Evolutionary conservation across 2,888 invertebrate genomes (phyloP), one percentile per base, ranked within the genome.

Genomic region (Yponomeuta evonymella): DNA sequence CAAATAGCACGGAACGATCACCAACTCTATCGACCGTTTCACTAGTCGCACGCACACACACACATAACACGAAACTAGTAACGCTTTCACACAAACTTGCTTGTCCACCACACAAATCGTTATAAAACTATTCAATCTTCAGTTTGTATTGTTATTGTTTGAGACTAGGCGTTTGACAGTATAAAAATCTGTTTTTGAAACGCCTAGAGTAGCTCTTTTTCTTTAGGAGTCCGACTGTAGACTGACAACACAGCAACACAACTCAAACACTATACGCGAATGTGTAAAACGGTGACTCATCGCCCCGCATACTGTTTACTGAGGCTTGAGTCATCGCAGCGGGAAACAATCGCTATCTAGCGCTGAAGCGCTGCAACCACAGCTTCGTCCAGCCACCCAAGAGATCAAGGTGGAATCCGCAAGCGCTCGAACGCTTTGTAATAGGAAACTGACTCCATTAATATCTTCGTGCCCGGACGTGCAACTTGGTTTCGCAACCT

Each of bases 241-340:
- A 92, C 92, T 92, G 91, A 92, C 92, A 91, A 91, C 90, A 90
- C 68, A 68, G 68, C 68, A 68, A 68, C 68, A 68, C 86, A 81
- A 88, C 88, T 90, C 89, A 86, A 92, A 90, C 89, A 90, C 91
- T 90, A 87, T 88, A 91, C 92, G 91, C 92, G 90, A 92, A 91
- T 92, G 92, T 92, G 92, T 92, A 91, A 91, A 92, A 90, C 87
- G 90, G 92, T 92, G 92, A 91, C 90, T 92, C 92, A 92, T 91
- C 92, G 92, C 88, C 91, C 91, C 91, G 92, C 92, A 92, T 91
- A 90, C 92, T 92, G 91, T 92, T 92, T 92, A 91, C 90, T 86
- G 89, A 91, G 87, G 91, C 91, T 90, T 91, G 72, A 91, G 90
- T 91, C 91, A 90, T 90, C 92, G 88, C 74, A 75, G 83, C 82